These are phyloP conservation scores for Heliconius charithonia DNA, from an alignment of 2,888 invertebrate genomes.

Conservation along the genomic window DNA sequence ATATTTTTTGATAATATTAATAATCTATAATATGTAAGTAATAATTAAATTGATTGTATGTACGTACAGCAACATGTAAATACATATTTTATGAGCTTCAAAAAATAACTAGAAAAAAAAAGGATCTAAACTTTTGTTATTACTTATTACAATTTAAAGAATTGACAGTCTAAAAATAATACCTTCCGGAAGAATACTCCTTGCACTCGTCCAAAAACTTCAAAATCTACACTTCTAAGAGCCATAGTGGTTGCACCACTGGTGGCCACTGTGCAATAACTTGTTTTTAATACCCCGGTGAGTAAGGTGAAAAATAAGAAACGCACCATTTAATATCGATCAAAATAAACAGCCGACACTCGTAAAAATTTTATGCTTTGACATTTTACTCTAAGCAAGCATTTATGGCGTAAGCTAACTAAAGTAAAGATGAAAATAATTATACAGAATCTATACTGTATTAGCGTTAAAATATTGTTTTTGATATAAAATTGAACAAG, in stretches of 20 bases:
- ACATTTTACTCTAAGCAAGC: not conserved
- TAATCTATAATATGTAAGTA: not conserved
- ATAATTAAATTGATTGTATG: not conserved
- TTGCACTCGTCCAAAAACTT: conserved; percentile 85
- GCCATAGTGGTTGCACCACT: conserved; percentile 53
- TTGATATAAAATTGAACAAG: not conserved
- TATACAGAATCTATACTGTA: not conserved
- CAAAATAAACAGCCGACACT: conserved; percentile 13
- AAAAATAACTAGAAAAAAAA: not conserved
- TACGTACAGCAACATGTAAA: not conserved
- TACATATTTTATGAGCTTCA: not conserved
- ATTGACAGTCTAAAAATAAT: conserved; percentile 39
- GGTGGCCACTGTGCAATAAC: conserved; percentile 43
- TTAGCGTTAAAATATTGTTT: not conserved
- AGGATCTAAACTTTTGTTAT: too few species aligned
- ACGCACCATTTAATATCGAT: conserved; percentile 58
- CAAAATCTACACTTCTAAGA: conserved; percentile 78
- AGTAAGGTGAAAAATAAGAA: conserved; percentile 59
- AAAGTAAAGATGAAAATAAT: not conserved
- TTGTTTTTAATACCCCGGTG: conserved; percentile 53
- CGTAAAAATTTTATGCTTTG: conserved; percentile 10
- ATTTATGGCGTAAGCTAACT: conserved; percentile 1
- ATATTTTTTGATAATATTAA: conserved; percentile 32
- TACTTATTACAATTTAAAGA: not conserved
- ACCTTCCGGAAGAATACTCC: conserved; percentile 87